A percentile compares a stretch with the other conserved stretches of the same genome.
phyloP scores from a whole-genome alignment of 2,888 invertebrate species.

The Caenorhabditis afra region DNA sequence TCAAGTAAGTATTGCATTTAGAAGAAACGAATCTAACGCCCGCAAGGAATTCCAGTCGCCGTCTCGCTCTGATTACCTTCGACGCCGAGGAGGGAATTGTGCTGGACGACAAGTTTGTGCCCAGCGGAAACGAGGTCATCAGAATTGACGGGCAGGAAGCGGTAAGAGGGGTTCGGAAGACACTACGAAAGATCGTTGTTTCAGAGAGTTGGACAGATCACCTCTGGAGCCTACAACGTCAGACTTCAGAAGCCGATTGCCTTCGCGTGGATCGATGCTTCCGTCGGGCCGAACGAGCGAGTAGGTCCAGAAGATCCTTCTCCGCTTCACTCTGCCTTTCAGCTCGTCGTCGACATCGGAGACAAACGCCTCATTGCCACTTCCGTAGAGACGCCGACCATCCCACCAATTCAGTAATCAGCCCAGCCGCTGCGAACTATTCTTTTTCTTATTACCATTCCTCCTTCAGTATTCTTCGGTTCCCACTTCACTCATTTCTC shows the following conservation, averaged over 20 bases:
- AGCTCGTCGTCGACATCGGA: conserved; percentile 75
- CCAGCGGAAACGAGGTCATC: conserved; percentile 70
- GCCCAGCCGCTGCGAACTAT: background rate
- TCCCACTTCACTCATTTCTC: conserved; percentile 5
- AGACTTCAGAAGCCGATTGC: conserved; percentile 81
- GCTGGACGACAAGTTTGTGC: conserved; percentile 57
- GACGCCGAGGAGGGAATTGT: conserved; percentile 61
- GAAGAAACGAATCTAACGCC: conserved; percentile 9
- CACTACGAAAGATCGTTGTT: no score
- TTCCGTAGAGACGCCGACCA: conserved; percentile 65
- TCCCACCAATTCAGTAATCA: conserved; percentile 65
- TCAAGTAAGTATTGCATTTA: conserved; percentile 46
- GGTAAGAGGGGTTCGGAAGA: background rate
- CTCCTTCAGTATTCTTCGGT: conserved; percentile 25
- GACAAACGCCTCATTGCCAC: conserved; percentile 64
- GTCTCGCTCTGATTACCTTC: conserved; percentile 67
- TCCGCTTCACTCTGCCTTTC: conserved; percentile 38
- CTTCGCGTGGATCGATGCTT: conserved; percentile 82
- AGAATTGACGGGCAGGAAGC: conserved; percentile 68
- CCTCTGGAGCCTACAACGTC: conserved; percentile 82
- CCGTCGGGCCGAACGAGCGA: conserved; percentile 61
- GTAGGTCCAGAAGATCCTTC: conserved; percentile 49
- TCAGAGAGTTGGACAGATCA: conserved; percentile 82
- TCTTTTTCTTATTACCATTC: conserved; percentile 4
- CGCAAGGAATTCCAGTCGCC: conserved; percentile 56